Conservation (phyloP, 2,113 vertebrate genomes). For the Blennius ocellaris region DNA sequence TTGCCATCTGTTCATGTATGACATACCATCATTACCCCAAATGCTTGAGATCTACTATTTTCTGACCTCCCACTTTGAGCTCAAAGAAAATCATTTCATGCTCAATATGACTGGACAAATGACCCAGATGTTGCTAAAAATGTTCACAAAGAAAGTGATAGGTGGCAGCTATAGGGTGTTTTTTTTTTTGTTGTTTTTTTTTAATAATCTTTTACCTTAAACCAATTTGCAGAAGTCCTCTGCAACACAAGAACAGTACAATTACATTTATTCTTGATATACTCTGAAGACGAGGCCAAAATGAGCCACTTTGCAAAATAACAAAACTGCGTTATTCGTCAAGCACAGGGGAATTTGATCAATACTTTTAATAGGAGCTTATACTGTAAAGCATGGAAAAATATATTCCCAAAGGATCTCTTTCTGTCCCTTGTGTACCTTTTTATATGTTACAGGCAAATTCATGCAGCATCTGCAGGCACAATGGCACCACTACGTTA, state of each 20-base stretch:
- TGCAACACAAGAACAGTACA: too few relatives aligned
- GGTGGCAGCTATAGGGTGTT: background rate
- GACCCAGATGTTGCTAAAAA: background rate
- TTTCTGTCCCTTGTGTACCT: constrained; percentile 62
- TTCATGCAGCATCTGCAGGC: constrained; percentile 55
- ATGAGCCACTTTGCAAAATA: background rate
- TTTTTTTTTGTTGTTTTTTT: background rate
- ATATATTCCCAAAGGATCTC: constrained; percentile 55
- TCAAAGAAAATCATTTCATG: too few relatives aligned
- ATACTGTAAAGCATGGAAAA: constrained; percentile 30
- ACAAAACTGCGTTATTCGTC: background rate
- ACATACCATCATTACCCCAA: too few relatives aligned
- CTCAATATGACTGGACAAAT: too few relatives aligned
- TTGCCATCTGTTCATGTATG: too few relatives aligned
- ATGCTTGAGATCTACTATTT: too few relatives aligned
- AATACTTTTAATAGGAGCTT: background rate
- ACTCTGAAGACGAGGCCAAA: background rate
- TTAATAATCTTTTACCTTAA: background rate
- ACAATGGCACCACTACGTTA: constrained; percentile 42
- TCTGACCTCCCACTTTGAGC: too few relatives aligned
- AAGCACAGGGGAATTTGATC: background rate
- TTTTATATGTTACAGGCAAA: constrained; percentile 80
- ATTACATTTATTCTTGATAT: too few relatives aligned
- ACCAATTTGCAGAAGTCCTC: too few relatives aligned
- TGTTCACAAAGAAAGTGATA: background rate